Percentiles rank a stretch among this genome's conserved stretches.
These are phyloP conservation scores for Heliconius charithonia DNA, from an alignment of 2,888 invertebrate genomes.

Conservation along the genomic window DNA sequence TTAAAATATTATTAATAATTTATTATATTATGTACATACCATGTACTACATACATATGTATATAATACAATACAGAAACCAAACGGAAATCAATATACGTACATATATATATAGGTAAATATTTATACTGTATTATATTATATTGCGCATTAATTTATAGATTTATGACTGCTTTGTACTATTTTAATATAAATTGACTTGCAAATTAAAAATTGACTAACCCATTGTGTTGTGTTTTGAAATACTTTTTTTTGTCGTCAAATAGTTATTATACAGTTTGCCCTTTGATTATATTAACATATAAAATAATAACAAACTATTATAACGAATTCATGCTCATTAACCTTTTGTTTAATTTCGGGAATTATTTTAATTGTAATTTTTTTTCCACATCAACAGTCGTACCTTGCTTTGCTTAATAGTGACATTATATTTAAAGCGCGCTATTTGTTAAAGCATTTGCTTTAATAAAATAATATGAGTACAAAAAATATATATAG, in stretches of 20 bases:
- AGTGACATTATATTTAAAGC: slow-evolving; percentile 5
- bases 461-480: background rate
- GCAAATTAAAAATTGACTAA: slow-evolving; percentile 32
- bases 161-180: slow-evolving; percentile 17
- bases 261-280: slow-evolving; percentile 38
- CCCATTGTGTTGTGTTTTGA: slow-evolving; percentile 34
- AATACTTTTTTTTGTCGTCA: slow-evolving; percentile 36
- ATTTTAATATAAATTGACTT: slow-evolving; percentile 32
- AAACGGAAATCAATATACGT: background rate
- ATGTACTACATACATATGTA: background rate
- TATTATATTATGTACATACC: background rate
- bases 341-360: slow-evolving; percentile 31
- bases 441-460: background rate
- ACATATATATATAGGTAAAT: background rate
- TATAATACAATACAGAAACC: background rate
- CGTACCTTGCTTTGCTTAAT: background rate
- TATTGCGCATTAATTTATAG: background rate
- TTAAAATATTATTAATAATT: background rate
- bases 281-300: slow-evolving; percentile 40
- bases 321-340: slow-evolving; percentile 38
- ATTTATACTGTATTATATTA: background rate
- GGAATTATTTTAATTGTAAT: background rate
- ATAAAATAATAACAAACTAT: slow-evolving; percentile 35
- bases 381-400: slow-evolving; percentile 1
- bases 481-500: no score